Evolutionary conservation across 30 jellyfish, hydroid and myxozoan species (phyloP), one percentile per base, ranked within the genome.

Genomic region (Nemopilema nomurai): DNA sequence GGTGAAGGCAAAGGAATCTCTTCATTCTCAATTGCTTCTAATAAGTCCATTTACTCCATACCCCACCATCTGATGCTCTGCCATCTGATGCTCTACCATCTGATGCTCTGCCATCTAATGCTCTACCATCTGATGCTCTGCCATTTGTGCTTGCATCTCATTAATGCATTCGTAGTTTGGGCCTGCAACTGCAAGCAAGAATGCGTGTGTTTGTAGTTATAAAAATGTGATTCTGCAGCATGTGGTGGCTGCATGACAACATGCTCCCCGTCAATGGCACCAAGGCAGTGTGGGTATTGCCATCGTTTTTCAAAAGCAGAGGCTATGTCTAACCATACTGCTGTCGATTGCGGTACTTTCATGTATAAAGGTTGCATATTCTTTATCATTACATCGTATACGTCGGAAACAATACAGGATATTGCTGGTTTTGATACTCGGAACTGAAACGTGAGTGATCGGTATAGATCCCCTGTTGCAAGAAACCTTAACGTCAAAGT

Each of bases 91-190:
- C 29, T 3, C 72, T 6, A 19, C 29, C 3, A 63, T 24, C 29
- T n/a, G 29, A 63, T 3, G 18, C n/a, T 19, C 72, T 24, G n/a
- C n/a, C n/a, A n/a, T n/a, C n/a, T n/a, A n/a, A 80, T 8, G 8
- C 29, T 3, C 72, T 6, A 19, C 29, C 3, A 63, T 24, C 29
- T n/a, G 29, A 63, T 3, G 18, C n/a, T 19, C 72, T 24, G 20
- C 92, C 92, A 83, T 83, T 83, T 7, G 87, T 83, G 30, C 87
- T 87, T 1, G 70, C 79, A 50, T 72, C 92, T 88, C 82, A 85
- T 85, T 52, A 27, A 85, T 69, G 41, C 88, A 74, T 51, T 85
- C 93, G 53, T 72, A 74, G 67, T 83, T 50, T 41, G 92, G 92
- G 29, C 92, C 92, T 1, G 86, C 87, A 22, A 83, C 87, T 24